These are phyloP conservation scores for Tetropium fuscum DNA, from an alignment of 2,888 invertebrate species.

Conservation along the genomic window DNA sequence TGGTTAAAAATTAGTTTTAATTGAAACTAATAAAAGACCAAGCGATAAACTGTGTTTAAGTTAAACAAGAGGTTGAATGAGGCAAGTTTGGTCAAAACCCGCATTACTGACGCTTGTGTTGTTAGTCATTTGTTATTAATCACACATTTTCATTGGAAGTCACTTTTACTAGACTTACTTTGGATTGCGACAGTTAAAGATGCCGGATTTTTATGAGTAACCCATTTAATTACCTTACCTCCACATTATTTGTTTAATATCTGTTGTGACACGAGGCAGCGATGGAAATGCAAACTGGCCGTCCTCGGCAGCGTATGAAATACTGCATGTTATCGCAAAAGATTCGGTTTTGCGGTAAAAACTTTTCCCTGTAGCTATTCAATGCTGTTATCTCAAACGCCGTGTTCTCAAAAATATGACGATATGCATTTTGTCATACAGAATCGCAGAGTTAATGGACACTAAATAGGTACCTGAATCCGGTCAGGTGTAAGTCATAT, in stretches of 20 bases:
- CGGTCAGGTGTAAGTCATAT: no score
- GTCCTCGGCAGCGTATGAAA: neutral
- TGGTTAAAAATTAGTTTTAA: conserved; percentile 65
- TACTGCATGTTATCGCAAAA: neutral
- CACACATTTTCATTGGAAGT: conserved; percentile 43
- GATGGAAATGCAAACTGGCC: neutral
- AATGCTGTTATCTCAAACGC: no score
- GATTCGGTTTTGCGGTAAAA: conserved; percentile 18
- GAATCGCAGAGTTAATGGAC: no score
- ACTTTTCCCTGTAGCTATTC: no score
- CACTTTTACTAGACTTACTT: conserved; percentile 34
- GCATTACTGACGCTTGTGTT: conserved; percentile 44
- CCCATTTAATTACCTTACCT: conserved; percentile 34
- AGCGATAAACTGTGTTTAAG: conserved; percentile 37
- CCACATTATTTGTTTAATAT: neutral
- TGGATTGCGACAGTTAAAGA: conserved; percentile 26
- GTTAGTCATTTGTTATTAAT: conserved; percentile 52
- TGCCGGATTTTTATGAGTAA: conserved; percentile 36
- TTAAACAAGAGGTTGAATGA: conserved; percentile 40
- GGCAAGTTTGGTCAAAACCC: conserved; percentile 45
- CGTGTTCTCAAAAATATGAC: no score
- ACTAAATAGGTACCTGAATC: no score
- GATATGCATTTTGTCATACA: no score
- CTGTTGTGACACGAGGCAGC: conserved; percentile 4
- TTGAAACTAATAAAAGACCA: conserved; percentile 58